phyloP scores from a whole-genome alignment of 2,888 invertebrate genomes.

The Nomada ferruginata region DNA sequence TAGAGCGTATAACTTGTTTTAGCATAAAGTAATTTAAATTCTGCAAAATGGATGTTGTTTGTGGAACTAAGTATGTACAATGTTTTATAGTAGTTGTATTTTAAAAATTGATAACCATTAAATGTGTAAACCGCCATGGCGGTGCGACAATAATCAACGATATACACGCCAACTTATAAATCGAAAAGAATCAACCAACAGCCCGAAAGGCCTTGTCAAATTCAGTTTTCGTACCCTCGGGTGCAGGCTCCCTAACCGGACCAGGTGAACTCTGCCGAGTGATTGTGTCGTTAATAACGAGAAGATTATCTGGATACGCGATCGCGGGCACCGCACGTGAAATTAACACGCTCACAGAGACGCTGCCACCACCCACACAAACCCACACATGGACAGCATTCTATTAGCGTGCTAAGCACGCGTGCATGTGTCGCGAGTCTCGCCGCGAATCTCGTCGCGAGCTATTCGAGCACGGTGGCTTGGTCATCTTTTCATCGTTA shows the following conservation, averaged over 20 bases:
- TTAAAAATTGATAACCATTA: neutral
- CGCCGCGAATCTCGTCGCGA: constrained; percentile 21
- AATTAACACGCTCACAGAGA: constrained; percentile 46
- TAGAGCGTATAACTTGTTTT: neutral
- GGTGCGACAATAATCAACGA: too few relatives aligned
- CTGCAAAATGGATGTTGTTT: constrained; percentile 16
- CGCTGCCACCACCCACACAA: neutral
- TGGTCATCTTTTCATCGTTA: constrained; percentile 65
- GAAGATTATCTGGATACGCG: constrained; percentile 30
- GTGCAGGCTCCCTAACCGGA: neutral
- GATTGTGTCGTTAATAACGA: constrained; percentile 28
- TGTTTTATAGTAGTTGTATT: neutral
- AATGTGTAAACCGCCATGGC: neutral
- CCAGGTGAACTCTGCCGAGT: neutral
- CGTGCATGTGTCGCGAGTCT: constrained; percentile 27
- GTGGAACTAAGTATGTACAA: neutral
- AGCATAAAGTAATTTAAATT: neutral
- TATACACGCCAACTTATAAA: too few relatives aligned
- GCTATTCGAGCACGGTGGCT: neutral
- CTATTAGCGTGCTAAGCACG: constrained; percentile 33
- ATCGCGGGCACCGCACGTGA: constrained; percentile 25
- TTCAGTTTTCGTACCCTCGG: too few relatives aligned
- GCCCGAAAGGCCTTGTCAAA: too few relatives aligned
- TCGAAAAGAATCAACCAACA: too few relatives aligned
- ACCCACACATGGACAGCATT: constrained; percentile 12